Percentiles rank a stretch among this genome's conserved stretches.
Evolutionary conservation across 37 sponge, comb jelly and placozoan genomes (phyloP).

Genomic region (Geodia barretti): DNA sequence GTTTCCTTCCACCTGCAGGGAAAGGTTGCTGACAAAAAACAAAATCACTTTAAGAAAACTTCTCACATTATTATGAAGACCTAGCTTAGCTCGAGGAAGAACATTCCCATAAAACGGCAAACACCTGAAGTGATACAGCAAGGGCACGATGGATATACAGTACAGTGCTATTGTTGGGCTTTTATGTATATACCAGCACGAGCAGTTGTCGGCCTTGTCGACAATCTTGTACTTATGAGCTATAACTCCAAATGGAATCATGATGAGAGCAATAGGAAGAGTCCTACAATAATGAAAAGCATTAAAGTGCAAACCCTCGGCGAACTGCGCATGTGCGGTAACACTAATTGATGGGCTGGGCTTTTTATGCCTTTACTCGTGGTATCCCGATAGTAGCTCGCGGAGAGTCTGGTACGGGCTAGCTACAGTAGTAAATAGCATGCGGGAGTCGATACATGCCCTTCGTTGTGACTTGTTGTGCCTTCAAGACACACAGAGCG

Average conservation of each 20-base stretch:
- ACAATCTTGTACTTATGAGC: not conserved
- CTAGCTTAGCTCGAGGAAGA: constrained; percentile 17
- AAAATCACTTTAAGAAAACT: too few relatives aligned
- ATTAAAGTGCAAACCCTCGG: too few relatives aligned
- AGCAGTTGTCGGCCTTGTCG: constrained; percentile 8
- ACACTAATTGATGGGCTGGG: too few relatives aligned
- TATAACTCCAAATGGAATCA: constrained; percentile 11
- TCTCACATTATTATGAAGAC: constrained; percentile 1
- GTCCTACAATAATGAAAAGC: too few relatives aligned
- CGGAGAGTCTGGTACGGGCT: too few relatives aligned
- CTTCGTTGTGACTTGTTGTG: too few relatives aligned
- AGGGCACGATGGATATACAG: not conserved
- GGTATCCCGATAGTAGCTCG: too few relatives aligned
- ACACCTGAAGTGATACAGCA: constrained; percentile 24
- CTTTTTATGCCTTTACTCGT: too few relatives aligned
- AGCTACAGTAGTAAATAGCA: not conserved
- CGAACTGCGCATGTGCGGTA: too few relatives aligned
- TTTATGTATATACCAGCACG: constrained; percentile 21
- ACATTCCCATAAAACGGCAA: constrained; percentile 41
- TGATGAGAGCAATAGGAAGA: constrained; percentile 13
- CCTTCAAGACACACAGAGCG: too few relatives aligned
- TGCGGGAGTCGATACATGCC: too few relatives aligned
- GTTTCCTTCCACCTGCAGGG: constrained; percentile 2
- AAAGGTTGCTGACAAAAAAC: too few relatives aligned
- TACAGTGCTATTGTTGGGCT: not conserved